phyloP scores from a whole-genome alignment of 1,140 invertebrate species.

The Babylonia areolata region DNA sequence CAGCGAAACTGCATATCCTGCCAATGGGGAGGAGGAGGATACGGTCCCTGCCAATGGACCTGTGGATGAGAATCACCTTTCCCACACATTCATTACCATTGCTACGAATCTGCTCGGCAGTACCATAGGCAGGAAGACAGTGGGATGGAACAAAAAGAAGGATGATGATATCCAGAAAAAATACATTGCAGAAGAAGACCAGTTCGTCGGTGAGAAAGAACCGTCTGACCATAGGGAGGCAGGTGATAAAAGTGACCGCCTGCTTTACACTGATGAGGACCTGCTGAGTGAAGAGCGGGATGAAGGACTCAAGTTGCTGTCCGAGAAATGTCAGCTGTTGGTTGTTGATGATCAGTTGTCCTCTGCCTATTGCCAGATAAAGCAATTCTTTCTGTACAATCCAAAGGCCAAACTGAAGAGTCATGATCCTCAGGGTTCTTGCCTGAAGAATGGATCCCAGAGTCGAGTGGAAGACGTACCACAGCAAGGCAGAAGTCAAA shows the following conservation, averaged over 20 bases:
- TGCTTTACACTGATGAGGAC: background rate
- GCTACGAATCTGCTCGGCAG: background rate
- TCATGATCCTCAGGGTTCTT: too few species aligned
- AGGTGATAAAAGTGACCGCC: background rate
- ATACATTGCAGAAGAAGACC: background rate
- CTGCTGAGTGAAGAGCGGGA: background rate
- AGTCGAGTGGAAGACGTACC: background rate
- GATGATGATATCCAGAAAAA: background rate
- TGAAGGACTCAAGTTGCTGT: background rate
- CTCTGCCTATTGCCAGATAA: too few species aligned
- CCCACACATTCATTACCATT: background rate
- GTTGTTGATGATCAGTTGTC: too few species aligned
- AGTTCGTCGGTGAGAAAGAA: background rate
- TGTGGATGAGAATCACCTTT: background rate
- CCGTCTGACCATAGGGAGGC: background rate
- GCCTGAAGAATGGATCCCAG: background rate
- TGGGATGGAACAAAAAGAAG: background rate
- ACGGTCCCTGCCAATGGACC: background rate
- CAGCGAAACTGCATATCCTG: too few species aligned
- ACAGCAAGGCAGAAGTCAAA: background rate
- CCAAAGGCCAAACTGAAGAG: too few species aligned
- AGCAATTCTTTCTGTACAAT: too few species aligned
- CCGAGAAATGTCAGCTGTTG: background rate
- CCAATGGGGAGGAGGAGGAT: background rate
- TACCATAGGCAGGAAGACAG: background rate